Conservation (phyloP, 2,888 invertebrate genomes). For the Galerucella nymphaeae region DNA sequence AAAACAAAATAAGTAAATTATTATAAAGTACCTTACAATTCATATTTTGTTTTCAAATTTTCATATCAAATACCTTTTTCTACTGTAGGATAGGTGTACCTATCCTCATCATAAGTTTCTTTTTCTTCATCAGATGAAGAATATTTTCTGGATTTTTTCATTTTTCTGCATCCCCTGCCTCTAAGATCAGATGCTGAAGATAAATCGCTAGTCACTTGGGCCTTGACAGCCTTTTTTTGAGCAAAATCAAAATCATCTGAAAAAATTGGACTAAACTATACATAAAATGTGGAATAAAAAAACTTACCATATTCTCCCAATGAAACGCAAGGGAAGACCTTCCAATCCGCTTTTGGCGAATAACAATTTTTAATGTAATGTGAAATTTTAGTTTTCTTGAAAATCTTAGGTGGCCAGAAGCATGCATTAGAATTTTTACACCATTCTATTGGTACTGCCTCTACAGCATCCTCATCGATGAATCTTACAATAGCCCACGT, state of each 20-base stretch:
- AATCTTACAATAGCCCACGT: not conserved
- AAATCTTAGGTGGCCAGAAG: not conserved
- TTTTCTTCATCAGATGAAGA: not conserved
- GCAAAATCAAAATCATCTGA: constrained; percentile 2
- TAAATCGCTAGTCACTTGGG: no score
- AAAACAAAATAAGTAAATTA: not conserved
- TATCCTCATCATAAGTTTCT: constrained; percentile 4
- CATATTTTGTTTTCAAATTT: not conserved
- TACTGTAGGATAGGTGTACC: not conserved
- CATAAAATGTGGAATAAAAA: constrained; percentile 2
- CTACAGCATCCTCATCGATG: not conserved
- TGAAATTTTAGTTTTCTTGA: not conserved
- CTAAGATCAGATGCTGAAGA: not conserved
- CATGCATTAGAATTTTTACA: not conserved
- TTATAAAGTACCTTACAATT: not conserved
- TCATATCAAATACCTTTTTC: not conserved
- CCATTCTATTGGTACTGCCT: constrained; percentile 2
- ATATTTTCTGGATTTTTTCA: not conserved
- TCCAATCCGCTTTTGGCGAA: constrained; percentile 2
- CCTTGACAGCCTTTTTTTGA: constrained; percentile 1
- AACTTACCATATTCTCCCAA: constrained; percentile 2
- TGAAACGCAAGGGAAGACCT: not conserved
- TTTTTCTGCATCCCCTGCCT: not conserved
- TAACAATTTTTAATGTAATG: not conserved
- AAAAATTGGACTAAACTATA: not conserved